phyloP scores from a whole-genome alignment of 2,797 vertebrate genomes.

The Tympanoctomys barrerae region DNA sequence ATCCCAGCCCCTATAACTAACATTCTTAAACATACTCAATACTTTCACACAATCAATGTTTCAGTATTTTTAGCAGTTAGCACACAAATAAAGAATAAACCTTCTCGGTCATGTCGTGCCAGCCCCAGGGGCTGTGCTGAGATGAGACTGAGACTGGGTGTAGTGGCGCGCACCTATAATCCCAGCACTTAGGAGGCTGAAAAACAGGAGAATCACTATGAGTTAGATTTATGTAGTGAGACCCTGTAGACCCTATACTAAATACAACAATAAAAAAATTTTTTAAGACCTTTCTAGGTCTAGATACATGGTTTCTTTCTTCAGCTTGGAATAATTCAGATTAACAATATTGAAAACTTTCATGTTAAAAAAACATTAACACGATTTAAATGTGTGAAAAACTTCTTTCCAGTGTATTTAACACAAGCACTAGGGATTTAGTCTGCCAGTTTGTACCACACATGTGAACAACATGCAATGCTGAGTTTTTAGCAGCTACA shows the following conservation, averaged over 20 bases:
- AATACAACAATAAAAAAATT: too few species aligned
- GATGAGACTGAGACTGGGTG: too few species aligned
- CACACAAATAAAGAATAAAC: constrained; percentile 58
- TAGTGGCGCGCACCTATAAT: too few species aligned
- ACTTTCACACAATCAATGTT: constrained; percentile 31
- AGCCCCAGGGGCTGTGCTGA: too few species aligned
- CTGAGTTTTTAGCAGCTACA: background rate
- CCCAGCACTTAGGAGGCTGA: too few species aligned
- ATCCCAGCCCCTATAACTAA: too few species aligned
- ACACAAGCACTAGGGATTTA: constrained; percentile 60
- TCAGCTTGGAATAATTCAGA: constrained; percentile 60
- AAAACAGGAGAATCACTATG: too few species aligned
- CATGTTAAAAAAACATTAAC: constrained; percentile 58
- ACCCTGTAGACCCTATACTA: too few species aligned
- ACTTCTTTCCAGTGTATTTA: constrained; percentile 68
- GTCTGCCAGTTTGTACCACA: constrained; percentile 58
- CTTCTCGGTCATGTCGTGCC: background rate
- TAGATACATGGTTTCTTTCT: constrained; percentile 22
- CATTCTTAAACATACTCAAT: constrained; percentile 44
- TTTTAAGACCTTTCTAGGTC: background rate
- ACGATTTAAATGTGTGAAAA: constrained; percentile 76
- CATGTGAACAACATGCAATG: constrained; percentile 31
- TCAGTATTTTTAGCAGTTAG: constrained; percentile 25
- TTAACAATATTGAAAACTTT: constrained; percentile 64
- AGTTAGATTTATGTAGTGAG: too few species aligned